phyloP scores from a whole-genome alignment of 1,140 invertebrate species.

The Monochamus saltuarius region DNA sequence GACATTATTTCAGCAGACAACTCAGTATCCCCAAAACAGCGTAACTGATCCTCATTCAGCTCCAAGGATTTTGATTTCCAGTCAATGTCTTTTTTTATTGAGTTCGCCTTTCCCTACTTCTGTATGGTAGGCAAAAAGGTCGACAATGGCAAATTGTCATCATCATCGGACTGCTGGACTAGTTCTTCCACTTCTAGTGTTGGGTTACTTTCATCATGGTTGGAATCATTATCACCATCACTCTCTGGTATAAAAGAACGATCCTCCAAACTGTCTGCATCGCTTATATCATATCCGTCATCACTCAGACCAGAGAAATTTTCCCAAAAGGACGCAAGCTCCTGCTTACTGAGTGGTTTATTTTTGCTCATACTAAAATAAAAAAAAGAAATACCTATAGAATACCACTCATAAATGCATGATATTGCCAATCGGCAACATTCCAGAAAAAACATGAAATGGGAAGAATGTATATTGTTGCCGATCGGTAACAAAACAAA shows the following conservation, averaged over 20 bases:
- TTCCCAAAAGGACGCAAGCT: not conserved
- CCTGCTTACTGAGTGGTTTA: not conserved
- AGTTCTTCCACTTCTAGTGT: slow-evolving; percentile 10
- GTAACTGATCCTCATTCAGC: slow-evolving; percentile 29
- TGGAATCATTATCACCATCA: slow-evolving; percentile 10
- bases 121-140: not conserved
- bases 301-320: slow-evolving; percentile 11
- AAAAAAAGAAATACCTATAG: not conserved
- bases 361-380: slow-evolving; percentile 1
- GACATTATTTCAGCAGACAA: not conserved
- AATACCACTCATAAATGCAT: slow-evolving; percentile 7
- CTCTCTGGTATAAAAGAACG: slow-evolving; percentile 4
- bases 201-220: slow-evolving; percentile 6
- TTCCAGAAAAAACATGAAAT: slow-evolving; percentile 8
- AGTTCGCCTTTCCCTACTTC: not conserved
- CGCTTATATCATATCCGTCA: slow-evolving; percentile 1
- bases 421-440: slow-evolving; percentile 1
- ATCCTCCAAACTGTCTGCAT: not conserved
- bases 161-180: not conserved
- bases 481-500: slow-evolving; percentile 9
- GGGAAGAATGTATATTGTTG: slow-evolving; percentile 1
- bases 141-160: slow-evolving; percentile 1
- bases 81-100: slow-evolving; percentile 24
- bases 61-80: slow-evolving; percentile 35
- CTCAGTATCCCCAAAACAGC: slow-evolving; percentile 18